Percentiles rank a stretch among this genome's conserved stretches.
These are phyloP conservation scores for Acomys russatus DNA, from an alignment of 2,797 vertebrate genomes.

Conservation along the genomic window DNA sequence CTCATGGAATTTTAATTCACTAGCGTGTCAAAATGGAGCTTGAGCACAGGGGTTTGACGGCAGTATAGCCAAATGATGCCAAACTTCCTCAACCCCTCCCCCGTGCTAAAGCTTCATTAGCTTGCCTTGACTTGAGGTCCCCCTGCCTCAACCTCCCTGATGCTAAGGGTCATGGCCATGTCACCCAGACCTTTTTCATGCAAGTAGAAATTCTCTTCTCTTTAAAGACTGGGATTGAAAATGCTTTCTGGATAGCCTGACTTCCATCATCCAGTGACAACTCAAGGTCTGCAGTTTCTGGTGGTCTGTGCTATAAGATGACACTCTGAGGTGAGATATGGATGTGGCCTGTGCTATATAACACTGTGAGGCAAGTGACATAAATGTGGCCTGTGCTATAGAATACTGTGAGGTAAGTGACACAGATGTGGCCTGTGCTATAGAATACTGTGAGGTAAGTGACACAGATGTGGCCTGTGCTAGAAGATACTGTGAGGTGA, in stretches of 20 bases:
- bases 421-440: neutral
- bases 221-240: slow-evolving; percentile 11
- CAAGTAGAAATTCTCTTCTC: neutral
- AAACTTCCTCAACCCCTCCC: too few species aligned
- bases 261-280: neutral
- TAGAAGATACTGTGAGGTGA: neutral
- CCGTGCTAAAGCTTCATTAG: neutral
- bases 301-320: neutral
- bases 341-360: neutral
- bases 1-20: neutral
- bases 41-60: neutral
- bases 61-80: neutral
- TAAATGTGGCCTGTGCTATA: neutral
- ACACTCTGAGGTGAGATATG: neutral
- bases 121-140: neutral
- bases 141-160: neutral
- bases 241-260: neutral
- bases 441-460: neutral
- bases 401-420: slow-evolving; percentile 6
- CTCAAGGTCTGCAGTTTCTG: neutral
- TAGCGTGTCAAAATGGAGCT: neutral
- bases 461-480: neutral
- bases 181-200: neutral
- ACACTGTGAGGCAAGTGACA: neutral
- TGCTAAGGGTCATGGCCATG: neutral